These are phyloP conservation scores for Forficula auricularia DNA, from an alignment of 1,140 invertebrate species.

Conservation along the genomic window DNA sequence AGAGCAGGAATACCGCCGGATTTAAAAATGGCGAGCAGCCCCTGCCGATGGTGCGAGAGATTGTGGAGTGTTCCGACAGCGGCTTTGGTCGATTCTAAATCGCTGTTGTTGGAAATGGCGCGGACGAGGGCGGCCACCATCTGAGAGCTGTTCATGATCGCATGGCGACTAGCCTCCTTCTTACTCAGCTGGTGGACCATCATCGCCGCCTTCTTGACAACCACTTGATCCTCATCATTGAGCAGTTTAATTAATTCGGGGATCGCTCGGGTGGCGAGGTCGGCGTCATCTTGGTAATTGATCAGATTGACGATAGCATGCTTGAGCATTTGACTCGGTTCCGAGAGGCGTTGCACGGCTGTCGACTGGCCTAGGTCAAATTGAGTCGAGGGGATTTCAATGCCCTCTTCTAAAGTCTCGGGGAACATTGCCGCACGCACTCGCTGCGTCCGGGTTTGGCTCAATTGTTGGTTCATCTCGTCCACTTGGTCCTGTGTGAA, in stretches of 20 bases:
- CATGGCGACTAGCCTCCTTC: constrained; percentile 94
- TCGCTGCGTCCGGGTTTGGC: constrained; percentile 84
- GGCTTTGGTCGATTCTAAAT: constrained; percentile 90
- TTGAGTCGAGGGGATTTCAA: constrained; percentile 91
- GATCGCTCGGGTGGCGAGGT: constrained; percentile 91
- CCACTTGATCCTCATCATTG: constrained; percentile 96
- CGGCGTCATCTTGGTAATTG: constrained; percentile 97
- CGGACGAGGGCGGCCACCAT: constrained; percentile 91
- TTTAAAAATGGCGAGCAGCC: constrained; percentile 92
- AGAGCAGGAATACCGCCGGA: constrained; percentile 94
- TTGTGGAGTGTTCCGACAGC: constrained; percentile 93
- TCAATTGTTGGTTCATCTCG: constrained; percentile 91
- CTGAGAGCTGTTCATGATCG: constrained; percentile 93
- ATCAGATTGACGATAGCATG: constrained; percentile 97
- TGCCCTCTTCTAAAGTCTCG: constrained; percentile 89
- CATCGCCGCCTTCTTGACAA: constrained; percentile 94
- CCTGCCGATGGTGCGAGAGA: constrained; percentile 92
- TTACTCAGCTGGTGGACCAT: constrained; percentile 97
- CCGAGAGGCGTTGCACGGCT: constrained; percentile 84
- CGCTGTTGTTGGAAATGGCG: constrained; percentile 87
- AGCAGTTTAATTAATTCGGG: constrained; percentile 96
- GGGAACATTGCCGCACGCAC: constrained; percentile 97
- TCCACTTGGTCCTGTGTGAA: constrained; percentile 92
- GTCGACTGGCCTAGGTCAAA: constrained; percentile 86
- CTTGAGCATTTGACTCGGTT: constrained; percentile 91